phyloP scores from a whole-genome alignment of 2,888 invertebrate genomes.

The Tiphia femorata region DNA sequence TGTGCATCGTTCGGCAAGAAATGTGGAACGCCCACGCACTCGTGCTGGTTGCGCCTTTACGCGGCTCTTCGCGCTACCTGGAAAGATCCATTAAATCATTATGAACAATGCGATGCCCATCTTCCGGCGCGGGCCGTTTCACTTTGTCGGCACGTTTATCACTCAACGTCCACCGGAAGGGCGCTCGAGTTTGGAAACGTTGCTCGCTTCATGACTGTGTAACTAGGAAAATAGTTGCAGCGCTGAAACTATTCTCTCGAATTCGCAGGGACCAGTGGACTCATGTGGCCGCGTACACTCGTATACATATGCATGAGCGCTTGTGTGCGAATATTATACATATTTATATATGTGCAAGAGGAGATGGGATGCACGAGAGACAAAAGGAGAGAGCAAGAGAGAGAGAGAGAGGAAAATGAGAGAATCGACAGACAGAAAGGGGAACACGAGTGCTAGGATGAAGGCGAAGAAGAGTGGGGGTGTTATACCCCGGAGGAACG shows the following conservation, averaged over 20 bases:
- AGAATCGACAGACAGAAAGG: no score
- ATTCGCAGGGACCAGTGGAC: conserved; percentile 13
- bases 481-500: no score
- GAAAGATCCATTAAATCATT: conserved; percentile 35
- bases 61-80: no score
- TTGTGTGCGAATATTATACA: conserved; percentile 38
- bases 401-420: not conserved
- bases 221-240: conserved; percentile 40
- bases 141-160: conserved; percentile 38
- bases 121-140: conserved; percentile 18
- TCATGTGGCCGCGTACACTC: not conserved
- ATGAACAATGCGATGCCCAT: conserved; percentile 25
- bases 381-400: conserved; percentile 4
- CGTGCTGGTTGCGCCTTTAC: no score
- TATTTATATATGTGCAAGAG: conserved; percentile 44
- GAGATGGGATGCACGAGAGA: conserved; percentile 6
- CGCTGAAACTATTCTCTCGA: no score
- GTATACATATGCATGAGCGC: conserved; percentile 7
- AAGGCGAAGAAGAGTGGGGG: conserved; percentile 4
- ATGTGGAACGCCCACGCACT: no score
- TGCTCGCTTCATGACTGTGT: conserved; percentile 33
- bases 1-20: no score
- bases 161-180: conserved; percentile 29
- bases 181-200: conserved; percentile 31
- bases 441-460: conserved; percentile 19